Conservation (phyloP, 92 coral and sea anemone genomes). For the Umimayanthus chanpuru region DNA sequence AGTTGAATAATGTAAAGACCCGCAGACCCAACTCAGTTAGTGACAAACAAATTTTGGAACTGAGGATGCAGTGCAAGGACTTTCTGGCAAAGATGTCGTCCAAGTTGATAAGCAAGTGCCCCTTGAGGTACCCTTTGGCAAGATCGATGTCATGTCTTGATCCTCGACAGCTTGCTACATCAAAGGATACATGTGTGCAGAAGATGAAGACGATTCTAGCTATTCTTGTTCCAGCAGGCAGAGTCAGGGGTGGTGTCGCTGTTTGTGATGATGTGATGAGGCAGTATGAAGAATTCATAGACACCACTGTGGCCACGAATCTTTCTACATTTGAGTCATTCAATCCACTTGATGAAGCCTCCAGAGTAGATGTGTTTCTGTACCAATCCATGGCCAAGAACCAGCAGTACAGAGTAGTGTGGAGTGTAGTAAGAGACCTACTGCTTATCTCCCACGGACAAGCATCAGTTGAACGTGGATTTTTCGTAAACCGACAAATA, state of each 20-base stretch:
- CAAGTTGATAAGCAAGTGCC: conserved; percentile 32
- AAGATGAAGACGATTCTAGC: conserved; percentile 46
- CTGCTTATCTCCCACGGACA: no score
- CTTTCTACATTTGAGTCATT: no score
- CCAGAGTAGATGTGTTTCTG: no score
- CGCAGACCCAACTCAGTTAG: conserved; percentile 11
- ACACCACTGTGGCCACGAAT: no score
- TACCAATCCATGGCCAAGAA: no score
- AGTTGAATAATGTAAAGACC: conserved; percentile 36
- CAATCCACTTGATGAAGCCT: no score
- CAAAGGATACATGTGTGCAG: conserved; percentile 32
- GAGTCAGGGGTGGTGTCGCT: conserved; percentile 34
- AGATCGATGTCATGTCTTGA: conserved; percentile 36
- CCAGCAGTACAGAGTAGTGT: no score
- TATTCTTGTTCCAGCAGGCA: conserved; percentile 13
- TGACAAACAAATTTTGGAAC: conserved; percentile 26
- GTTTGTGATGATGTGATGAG: conserved; percentile 42
- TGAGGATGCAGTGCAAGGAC: conserved; percentile 32
- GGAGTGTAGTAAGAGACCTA: no score
- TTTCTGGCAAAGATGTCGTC: conserved; percentile 18
- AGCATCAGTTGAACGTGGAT: no score
- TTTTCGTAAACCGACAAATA: no score
- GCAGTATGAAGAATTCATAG: conserved; percentile 32
- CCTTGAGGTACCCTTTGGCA: conserved; percentile 38
- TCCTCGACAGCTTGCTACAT: conserved; percentile 3